Conservation (phyloP, 2,797 vertebrate genomes). For the Myotis planiceps region DNA sequence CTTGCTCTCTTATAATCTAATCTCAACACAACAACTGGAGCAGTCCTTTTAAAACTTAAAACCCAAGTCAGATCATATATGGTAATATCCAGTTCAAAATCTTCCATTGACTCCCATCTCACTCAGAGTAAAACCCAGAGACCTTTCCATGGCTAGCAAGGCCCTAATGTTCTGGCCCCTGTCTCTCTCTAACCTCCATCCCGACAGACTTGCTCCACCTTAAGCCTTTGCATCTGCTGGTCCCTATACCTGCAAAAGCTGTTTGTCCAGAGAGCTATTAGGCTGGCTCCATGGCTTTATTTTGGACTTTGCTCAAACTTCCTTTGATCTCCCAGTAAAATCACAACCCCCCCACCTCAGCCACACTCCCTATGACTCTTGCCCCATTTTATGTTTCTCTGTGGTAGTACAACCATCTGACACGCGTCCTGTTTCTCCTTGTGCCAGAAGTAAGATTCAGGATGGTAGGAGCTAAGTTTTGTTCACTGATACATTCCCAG, state of each 20-base stretch:
- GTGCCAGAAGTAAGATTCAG: background rate
- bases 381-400: background rate
- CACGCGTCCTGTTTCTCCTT: background rate
- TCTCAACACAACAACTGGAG: background rate
- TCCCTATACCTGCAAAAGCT: background rate
- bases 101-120: background rate
- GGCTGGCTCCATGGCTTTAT: background rate
- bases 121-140: background rate
- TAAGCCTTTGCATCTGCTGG: background rate
- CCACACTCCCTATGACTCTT: background rate
- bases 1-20: background rate
- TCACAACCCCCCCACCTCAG: background rate
- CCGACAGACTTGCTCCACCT: background rate
- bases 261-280: background rate
- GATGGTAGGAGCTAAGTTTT: background rate
- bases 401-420: background rate
- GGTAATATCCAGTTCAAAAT: background rate
- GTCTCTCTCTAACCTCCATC: background rate
- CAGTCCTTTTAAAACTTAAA: slow-evolving; percentile 3
- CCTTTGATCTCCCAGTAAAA: background rate
- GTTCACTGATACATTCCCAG: background rate
- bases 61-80: background rate
- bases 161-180: background rate
- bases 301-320: background rate
- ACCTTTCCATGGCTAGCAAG: background rate